These are phyloP conservation scores for Eupelmus urozonus DNA, from an alignment of 2,888 invertebrate genomes.

Conservation along the genomic window DNA sequence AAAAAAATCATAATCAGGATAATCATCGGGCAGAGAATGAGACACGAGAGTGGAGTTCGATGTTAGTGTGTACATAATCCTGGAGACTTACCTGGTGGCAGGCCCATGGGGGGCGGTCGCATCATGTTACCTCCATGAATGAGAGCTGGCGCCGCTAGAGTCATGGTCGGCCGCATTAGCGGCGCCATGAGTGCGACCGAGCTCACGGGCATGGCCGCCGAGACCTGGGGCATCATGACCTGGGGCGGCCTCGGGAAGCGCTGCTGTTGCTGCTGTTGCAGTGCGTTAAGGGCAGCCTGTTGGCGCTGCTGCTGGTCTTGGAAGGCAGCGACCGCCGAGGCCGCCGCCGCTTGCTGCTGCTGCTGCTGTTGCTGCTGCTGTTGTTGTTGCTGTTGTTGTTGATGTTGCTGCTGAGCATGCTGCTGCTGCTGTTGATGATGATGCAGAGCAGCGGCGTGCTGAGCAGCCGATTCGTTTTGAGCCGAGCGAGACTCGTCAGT, in stretches of 20 bases:
- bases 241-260: slow-evolving; percentile 78
- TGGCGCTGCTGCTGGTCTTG: slow-evolving; percentile 76
- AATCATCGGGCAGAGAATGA: slow-evolving; percentile 1
- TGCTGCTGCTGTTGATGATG: slow-evolving; percentile 72
- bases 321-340: slow-evolving; percentile 75
- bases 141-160: slow-evolving; percentile 79
- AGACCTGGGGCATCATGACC: slow-evolving; percentile 78
- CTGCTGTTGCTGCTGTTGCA: slow-evolving; percentile 77
- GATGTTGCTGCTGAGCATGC: slow-evolving; percentile 78
- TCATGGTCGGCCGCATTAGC: slow-evolving; percentile 78
- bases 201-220: slow-evolving; percentile 77
- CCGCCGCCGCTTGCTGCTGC: slow-evolving; percentile 76
- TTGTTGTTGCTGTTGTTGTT: slow-evolving; percentile 76
- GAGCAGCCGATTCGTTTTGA: slow-evolving; percentile 67
- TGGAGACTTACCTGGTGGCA: slow-evolving; percentile 82
- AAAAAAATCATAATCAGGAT: too few species aligned
- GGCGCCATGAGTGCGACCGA: slow-evolving; percentile 79
- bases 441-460: slow-evolving; percentile 64
- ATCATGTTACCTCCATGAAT: slow-evolving; percentile 81
- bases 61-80: slow-evolving; percentile 16
- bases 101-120: slow-evolving; percentile 83
- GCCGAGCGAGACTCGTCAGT: slow-evolving; percentile 74
- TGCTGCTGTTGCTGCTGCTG: slow-evolving; percentile 76
- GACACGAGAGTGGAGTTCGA: slow-evolving; percentile 37
- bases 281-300: slow-evolving; percentile 77